Evolutionary conservation across 2,113 vertebrate species (phyloP).

Genomic region (Leucosticte australis): DNA sequence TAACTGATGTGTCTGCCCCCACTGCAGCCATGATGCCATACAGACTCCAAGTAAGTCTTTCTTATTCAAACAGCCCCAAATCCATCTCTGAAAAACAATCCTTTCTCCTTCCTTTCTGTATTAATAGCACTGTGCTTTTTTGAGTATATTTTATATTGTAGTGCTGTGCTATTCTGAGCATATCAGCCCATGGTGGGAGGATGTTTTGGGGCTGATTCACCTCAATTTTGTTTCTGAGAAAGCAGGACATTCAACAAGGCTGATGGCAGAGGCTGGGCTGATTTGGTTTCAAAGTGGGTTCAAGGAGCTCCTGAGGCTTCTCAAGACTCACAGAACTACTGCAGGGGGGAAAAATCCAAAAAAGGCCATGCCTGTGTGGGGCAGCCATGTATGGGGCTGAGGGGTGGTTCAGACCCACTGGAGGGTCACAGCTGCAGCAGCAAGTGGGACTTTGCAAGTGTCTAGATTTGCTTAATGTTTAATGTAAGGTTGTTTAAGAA

Average conservation of each 20-base stretch:
- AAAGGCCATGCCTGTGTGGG: neutral
- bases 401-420: neutral
- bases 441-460: neutral
- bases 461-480: neutral
- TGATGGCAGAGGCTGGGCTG: neutral
- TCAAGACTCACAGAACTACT: neutral
- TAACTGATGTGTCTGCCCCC: neutral
- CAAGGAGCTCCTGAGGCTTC: neutral
- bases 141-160: neutral
- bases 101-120: neutral
- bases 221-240: neutral
- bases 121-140: neutral
- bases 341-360: accelerated
- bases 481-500: neutral
- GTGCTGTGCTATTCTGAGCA: neutral
- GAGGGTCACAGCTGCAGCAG: neutral
- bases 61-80: neutral
- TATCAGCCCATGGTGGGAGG: neutral
- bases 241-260: neutral
- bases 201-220: neutral
- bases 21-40: neutral
- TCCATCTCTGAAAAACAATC: neutral
- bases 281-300: neutral
- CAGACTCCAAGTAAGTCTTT: neutral
- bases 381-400: neutral